Conservation (phyloP, 2,797 vertebrate genomes). For the Megalops cyprinoides region DNA sequence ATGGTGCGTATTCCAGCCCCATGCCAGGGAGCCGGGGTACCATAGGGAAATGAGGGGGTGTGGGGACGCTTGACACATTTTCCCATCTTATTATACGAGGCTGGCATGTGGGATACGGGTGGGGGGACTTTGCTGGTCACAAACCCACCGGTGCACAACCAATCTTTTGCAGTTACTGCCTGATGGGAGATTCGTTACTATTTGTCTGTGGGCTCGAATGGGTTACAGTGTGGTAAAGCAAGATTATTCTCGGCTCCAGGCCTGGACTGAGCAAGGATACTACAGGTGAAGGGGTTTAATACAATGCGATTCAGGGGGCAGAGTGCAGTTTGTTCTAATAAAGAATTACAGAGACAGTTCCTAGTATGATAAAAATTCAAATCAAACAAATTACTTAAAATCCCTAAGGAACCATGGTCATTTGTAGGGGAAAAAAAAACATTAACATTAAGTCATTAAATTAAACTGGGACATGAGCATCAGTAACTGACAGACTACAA, state of each 20-base stretch:
- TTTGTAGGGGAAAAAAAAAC: slow-evolving; percentile 26
- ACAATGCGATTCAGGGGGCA: background rate
- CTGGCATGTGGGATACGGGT: background rate
- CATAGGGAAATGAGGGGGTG: slow-evolving; percentile 15
- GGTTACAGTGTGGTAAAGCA: slow-evolving; percentile 23
- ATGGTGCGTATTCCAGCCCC: slow-evolving; percentile 9
- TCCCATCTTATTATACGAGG: slow-evolving; percentile 13
- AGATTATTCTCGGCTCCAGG: slow-evolving; percentile 33
- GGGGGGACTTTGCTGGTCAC: slow-evolving; percentile 49
- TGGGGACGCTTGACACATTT: slow-evolving; percentile 15
- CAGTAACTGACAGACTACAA: no score
- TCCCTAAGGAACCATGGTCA: slow-evolving; percentile 3
- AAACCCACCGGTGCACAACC: slow-evolving; percentile 53
- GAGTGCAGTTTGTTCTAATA: background rate
- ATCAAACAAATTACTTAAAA: slow-evolving; percentile 10
- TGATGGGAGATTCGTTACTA: background rate
- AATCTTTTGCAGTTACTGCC: slow-evolving; percentile 37
- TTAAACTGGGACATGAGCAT: no score
- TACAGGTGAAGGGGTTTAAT: slow-evolving; percentile 23
- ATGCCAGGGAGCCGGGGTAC: slow-evolving; percentile 1
- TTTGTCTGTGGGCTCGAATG: slow-evolving; percentile 22
- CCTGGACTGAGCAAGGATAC: slow-evolving; percentile 2
- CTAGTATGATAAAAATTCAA: background rate
- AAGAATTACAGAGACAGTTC: background rate
- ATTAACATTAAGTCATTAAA: no score